Conservation (phyloP, 2,113 vertebrate genomes). For the Misgurnus mizolepis region DNA sequence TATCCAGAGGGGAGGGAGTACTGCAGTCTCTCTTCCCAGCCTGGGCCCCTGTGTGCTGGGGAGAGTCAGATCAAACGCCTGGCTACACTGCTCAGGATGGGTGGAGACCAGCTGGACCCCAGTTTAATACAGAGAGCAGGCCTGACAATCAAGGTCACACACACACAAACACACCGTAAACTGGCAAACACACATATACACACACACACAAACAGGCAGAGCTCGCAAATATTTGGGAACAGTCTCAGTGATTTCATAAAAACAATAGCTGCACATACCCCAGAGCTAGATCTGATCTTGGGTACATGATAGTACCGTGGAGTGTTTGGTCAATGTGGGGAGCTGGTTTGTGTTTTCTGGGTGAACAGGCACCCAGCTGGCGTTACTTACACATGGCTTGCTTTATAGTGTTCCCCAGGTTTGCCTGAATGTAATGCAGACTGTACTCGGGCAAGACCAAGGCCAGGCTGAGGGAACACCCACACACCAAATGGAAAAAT, state of each 20-base stretch:
- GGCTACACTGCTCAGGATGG: slow-evolving; percentile 33
- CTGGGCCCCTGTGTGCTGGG: slow-evolving; percentile 23
- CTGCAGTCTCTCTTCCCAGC: slow-evolving; percentile 26
- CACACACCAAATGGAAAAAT: slow-evolving; percentile 54
- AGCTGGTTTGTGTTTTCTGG: slow-evolving; percentile 4
- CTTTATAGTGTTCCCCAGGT: slow-evolving; percentile 85
- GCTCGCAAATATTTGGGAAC: slow-evolving; percentile 5
- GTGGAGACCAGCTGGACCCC: slow-evolving; percentile 45
- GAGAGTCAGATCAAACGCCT: slow-evolving; percentile 45
- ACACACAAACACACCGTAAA: slow-evolving; percentile 17
- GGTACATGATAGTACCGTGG: background rate
- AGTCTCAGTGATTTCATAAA: slow-evolving; percentile 5
- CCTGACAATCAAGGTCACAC: slow-evolving; percentile 26
- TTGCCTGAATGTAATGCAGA: slow-evolving; percentile 96
- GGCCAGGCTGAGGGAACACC: slow-evolving; percentile 86
- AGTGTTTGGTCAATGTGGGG: slow-evolving; percentile 13
- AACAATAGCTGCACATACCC: slow-evolving; percentile 13
- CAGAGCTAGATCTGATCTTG: slow-evolving; percentile 1
- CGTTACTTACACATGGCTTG: slow-evolving; percentile 92
- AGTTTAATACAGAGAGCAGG: slow-evolving; percentile 35
- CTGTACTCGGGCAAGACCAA: slow-evolving; percentile 96
- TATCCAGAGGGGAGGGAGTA: slow-evolving; percentile 34
- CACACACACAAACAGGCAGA: slow-evolving; percentile 26
- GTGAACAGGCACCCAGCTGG: background rate
- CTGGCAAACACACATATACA: slow-evolving; percentile 6